Percentiles rank a stretch among this genome's conserved stretches.
These are phyloP conservation scores for Oriolus oriolus DNA, from an alignment of 2,113 vertebrate genomes.

Conservation along the genomic window DNA sequence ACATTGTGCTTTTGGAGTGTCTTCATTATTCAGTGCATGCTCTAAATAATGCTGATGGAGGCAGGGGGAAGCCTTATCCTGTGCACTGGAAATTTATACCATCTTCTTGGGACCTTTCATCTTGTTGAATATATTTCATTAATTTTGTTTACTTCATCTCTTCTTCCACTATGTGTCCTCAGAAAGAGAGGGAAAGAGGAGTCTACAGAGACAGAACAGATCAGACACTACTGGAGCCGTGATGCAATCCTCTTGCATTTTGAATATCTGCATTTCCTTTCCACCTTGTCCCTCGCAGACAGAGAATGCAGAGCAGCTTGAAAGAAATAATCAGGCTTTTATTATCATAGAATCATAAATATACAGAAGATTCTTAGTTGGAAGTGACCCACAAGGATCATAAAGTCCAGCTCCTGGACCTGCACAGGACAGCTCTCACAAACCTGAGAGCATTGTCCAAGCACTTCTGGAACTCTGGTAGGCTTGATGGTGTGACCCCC, in stretches of 20 bases:
- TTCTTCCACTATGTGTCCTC: not conserved
- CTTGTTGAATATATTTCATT: not conserved
- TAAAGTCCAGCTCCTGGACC: not conserved
- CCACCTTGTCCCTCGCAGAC: fast-evolving
- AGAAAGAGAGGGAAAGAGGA: not conserved
- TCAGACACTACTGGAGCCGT: not conserved
- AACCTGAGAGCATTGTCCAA: not conserved
- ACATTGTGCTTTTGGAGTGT: not conserved
- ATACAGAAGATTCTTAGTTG: not conserved
- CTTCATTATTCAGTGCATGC: not conserved
- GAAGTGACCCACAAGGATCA: not conserved
- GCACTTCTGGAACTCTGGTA: not conserved
- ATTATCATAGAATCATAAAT: not conserved
- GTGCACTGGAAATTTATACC: not conserved
- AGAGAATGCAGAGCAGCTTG: not conserved
- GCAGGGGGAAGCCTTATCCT: not conserved
- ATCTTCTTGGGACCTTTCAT: not conserved
- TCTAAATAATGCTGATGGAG: not conserved
- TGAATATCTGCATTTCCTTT: not conserved
- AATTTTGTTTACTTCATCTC: not conserved
- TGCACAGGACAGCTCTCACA: too few relatives aligned
- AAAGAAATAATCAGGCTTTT: not conserved
- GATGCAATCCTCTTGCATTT: not conserved
- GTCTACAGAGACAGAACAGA: not conserved
- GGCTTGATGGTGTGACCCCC: not conserved